phyloP scores from a whole-genome alignment of 2,888 invertebrate species.

The Melikaiella ostensackeni region DNA sequence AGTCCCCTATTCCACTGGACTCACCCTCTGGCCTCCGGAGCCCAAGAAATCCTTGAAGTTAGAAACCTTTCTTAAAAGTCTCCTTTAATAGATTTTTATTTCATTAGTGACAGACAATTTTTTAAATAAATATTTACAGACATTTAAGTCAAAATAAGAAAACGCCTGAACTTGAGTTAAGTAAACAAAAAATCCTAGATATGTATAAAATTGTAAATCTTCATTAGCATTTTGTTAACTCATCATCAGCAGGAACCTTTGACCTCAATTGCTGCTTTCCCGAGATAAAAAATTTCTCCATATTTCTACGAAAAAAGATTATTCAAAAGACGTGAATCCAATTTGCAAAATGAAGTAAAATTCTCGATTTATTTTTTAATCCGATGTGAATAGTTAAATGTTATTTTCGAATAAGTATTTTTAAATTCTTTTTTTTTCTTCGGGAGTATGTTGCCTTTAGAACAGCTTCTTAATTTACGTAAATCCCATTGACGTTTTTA shows the following conservation, averaged over 20 bases:
- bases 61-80: background rate
- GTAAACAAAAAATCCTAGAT: too few species aligned
- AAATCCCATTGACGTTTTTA: background rate
- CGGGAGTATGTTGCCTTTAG: background rate
- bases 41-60: background rate
- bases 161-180: too few species aligned
- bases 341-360: background rate
- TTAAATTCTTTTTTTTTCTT: background rate
- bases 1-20: conserved; percentile 10
- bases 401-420: too few species aligned
- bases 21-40: background rate
- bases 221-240: conserved; percentile 8
- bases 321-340: background rate
- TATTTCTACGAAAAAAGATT: background rate
- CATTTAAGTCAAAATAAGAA: background rate
- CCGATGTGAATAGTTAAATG: too few species aligned
- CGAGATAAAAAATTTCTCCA: conserved; percentile 18
- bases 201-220: background rate
- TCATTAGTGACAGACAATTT: background rate
- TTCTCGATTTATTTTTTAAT: too few species aligned
- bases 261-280: conserved; percentile 32
- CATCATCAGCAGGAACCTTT: conserved; percentile 12
- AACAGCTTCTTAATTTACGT: background rate
- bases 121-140: background rate
- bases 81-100: background rate